These are phyloP conservation scores for Eidolon helvum DNA, from an alignment of 2,113 vertebrate species.

Conservation along the genomic window DNA sequence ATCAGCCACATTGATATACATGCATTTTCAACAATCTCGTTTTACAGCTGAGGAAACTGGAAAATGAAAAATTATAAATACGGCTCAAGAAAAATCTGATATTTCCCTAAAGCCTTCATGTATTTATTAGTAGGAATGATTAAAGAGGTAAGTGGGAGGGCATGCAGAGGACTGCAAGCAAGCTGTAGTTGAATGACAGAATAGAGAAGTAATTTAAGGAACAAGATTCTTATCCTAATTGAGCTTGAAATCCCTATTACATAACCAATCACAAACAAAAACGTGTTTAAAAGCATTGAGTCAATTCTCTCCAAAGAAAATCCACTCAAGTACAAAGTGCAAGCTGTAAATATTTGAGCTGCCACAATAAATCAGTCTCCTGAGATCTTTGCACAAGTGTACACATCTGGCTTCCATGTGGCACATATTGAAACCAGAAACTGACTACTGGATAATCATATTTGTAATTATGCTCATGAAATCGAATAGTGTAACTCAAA, in stretches of 20 bases:
- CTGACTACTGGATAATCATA: constrained; percentile 46
- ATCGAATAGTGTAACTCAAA: constrained; percentile 35
- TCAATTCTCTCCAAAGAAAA: constrained; percentile 53
- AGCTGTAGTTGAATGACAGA: not conserved
- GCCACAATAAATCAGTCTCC: constrained; percentile 45
- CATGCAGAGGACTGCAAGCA: not conserved
- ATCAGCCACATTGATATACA: constrained; percentile 29
- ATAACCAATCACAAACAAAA: constrained; percentile 54
- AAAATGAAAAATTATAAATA: constrained; percentile 71
- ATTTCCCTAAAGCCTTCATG: constrained; percentile 42
- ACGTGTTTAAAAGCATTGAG: constrained; percentile 35
- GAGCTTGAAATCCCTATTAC: constrained; percentile 41
- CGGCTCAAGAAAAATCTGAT: constrained; percentile 48
- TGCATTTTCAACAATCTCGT: constrained; percentile 46
- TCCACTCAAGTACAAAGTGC: constrained; percentile 18
- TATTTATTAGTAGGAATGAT: constrained; percentile 58
- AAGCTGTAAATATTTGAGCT: constrained; percentile 55
- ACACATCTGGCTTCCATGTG: constrained; percentile 37
- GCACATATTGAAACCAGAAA: constrained; percentile 53
- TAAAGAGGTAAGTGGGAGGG: constrained; percentile 32
- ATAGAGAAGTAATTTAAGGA: constrained; percentile 54
- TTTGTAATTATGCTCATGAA: constrained; percentile 54
- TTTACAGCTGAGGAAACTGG: constrained; percentile 50
- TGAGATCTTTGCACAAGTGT: not conserved
- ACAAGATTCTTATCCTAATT: constrained; percentile 52